A percentile compares a stretch with the other conserved stretches of the same genome.
Evolutionary conservation across 2,797 vertebrate genomes (phyloP).

Genomic region (Emydoidea blandingii): DNA sequence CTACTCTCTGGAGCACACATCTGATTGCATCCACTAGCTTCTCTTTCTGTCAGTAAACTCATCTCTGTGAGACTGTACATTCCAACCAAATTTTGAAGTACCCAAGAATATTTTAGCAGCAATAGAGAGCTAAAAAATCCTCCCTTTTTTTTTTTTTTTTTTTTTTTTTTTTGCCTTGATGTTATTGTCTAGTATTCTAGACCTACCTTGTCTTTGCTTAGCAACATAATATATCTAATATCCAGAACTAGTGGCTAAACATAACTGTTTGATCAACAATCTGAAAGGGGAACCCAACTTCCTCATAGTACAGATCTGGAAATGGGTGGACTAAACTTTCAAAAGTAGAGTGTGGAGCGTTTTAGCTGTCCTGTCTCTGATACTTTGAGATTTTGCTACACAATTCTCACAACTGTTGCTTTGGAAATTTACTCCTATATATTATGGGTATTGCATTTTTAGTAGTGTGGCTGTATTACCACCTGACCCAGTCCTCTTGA

Average conservation of each 20-base stretch:
- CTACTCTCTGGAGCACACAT: constrained; percentile 15
- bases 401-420: not conserved
- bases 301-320: not conserved
- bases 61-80: constrained; percentile 61
- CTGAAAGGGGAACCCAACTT: not conserved
- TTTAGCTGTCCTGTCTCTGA: no score
- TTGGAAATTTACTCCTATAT: not conserved
- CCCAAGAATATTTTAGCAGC: constrained; percentile 27
- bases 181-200: not conserved
- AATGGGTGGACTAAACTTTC: constrained; percentile 6
- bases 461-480: not conserved
- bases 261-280: constrained; percentile 24
- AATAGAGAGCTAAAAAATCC: not conserved
- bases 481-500: not conserved
- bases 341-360: not conserved
- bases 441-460: not conserved
- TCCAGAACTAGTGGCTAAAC: not conserved
- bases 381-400: not conserved
- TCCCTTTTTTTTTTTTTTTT: rapidly evolving
- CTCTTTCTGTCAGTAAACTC: not conserved
- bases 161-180: not conserved
- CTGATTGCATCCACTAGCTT: constrained; percentile 20
- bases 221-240: rapidly evolving
- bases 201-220: not conserved
- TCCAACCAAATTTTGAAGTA: constrained; percentile 53